Base-by-base conservation (phyloP, 1,140 invertebrate genomes). In the Aleiodes sp. region DNA sequence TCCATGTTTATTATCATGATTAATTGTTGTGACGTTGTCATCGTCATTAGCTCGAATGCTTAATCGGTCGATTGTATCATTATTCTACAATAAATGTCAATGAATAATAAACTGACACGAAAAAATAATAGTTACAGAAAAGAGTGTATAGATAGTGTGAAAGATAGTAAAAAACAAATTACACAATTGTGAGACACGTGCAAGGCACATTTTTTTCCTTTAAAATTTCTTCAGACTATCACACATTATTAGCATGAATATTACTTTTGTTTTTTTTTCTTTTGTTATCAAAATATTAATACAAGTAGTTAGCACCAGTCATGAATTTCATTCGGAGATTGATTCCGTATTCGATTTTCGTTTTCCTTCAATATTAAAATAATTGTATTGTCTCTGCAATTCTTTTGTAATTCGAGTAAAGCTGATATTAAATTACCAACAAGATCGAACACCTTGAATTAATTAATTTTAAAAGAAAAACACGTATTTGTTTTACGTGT, bases 161-260 rank as follows among this genome's bases (percentile, higher is more conserved):
- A n/a, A n/a, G n/a, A n/a, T n/a, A n/a, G n/a, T n/a, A n/a, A n/a
- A n/a, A 52, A 24, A 12, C 4, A 52, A 9, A 52, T 16, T 16
- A 52, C 46, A 52, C 26, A 16, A 16, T 43, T 19, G 35, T 37
- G 68, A 68, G 76, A 83, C 82, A 85, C 80, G 82, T 79, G 78
- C 80, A 85, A 85, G 83, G 82, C 83, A 85, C 83, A 81, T 79
- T 81, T 72, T 77, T 82, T 79, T 75, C 69, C 46, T 61, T 70
- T 62, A 57, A 16, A 62, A 57, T 69, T 66, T 73, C 33, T 29
- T 66, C 19, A 39, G 52, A 65, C 41, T 46, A 43, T 63, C 43
- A 70, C 37, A 46, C 29, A 69, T 56, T 29, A 37, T 80, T 76
- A 80, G 73, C 67, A 78, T 74, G 52, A 77, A n/a, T n/a, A n/a